These are phyloP conservation scores for Ceryle rudis DNA, from an alignment of 2,797 vertebrate species.

Conservation along the genomic window DNA sequence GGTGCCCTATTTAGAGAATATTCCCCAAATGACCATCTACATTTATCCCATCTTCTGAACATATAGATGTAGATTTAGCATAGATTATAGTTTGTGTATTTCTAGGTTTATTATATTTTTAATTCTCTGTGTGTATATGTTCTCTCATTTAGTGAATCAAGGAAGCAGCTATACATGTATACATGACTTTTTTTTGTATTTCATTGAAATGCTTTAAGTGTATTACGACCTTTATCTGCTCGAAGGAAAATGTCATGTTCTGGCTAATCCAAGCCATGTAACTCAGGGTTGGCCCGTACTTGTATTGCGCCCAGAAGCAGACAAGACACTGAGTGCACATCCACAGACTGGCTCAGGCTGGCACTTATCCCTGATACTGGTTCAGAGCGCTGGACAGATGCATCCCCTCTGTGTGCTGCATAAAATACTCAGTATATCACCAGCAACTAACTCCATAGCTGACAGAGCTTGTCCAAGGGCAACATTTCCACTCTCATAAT, in stretches of 20 bases:
- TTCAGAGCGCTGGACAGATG: background rate
- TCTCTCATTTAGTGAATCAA: background rate
- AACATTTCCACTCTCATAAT: accelerated
- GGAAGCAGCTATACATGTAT: background rate
- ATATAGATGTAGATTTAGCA: background rate
- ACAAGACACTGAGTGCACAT: background rate
- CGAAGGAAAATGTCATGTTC: background rate
- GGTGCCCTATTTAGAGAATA: background rate
- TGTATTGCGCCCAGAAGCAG: background rate
- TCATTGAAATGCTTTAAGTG: background rate
- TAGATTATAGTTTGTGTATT: background rate
- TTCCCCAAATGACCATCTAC: background rate
- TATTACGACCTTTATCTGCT: background rate
- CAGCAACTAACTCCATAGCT: background rate
- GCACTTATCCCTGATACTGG: background rate
- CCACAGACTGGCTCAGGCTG: background rate
- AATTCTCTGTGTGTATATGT: background rate
- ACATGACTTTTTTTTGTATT: background rate
- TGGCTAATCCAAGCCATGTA: background rate
- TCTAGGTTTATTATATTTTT: background rate
- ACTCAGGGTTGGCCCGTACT: background rate
- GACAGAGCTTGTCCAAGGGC: background rate
- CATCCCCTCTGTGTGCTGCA: background rate
- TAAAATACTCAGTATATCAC: accelerated
- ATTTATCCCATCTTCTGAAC: background rate